A percentile compares a stretch with the other conserved stretches of the same genome.
These are phyloP conservation scores for Cylloceria caligata DNA, from an alignment of 2,888 invertebrate genomes.

Conservation along the genomic window DNA sequence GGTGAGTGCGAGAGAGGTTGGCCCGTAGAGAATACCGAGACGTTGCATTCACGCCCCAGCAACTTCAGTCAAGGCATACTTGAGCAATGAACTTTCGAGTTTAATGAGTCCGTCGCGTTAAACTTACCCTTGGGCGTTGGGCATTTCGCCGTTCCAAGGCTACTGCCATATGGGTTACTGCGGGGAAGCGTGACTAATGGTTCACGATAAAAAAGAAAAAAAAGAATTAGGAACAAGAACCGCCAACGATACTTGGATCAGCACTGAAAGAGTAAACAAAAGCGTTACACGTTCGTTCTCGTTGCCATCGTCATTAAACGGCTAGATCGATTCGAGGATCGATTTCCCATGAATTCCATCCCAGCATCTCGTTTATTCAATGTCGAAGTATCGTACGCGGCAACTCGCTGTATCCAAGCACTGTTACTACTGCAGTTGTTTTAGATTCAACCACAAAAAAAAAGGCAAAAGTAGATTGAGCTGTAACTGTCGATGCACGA, in stretches of 20 bases:
- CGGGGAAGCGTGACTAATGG: constrained; percentile 21
- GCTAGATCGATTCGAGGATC: constrained; percentile 37
- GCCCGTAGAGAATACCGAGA: constrained; percentile 29
- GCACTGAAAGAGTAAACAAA: not conserved
- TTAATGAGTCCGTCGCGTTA: constrained; percentile 67
- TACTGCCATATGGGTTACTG: not conserved
- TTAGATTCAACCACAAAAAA: constrained; percentile 14
- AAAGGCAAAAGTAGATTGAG: not conserved
- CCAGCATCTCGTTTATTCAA: constrained; percentile 39
- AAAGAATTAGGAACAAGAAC: not conserved
- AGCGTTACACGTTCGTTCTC: constrained; percentile 12
- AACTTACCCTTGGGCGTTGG: constrained; percentile 61
- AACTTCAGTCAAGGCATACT: constrained; percentile 48
- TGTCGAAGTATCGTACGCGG: constrained; percentile 24
- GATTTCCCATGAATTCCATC: constrained; percentile 52
- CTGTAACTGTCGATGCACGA: no score
- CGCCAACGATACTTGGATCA: not conserved
- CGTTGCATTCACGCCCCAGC: constrained; percentile 51
- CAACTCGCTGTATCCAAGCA: not conserved
- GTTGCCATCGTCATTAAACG: constrained; percentile 21
- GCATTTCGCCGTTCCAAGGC: constrained; percentile 7
- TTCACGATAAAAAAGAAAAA: not conserved
- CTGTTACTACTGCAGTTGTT: constrained; percentile 4
- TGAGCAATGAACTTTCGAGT: constrained; percentile 64
- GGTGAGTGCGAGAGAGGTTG: constrained; percentile 22